Conservation (phyloP, 2,113 vertebrate species). For the Lanius collurio region DNA sequence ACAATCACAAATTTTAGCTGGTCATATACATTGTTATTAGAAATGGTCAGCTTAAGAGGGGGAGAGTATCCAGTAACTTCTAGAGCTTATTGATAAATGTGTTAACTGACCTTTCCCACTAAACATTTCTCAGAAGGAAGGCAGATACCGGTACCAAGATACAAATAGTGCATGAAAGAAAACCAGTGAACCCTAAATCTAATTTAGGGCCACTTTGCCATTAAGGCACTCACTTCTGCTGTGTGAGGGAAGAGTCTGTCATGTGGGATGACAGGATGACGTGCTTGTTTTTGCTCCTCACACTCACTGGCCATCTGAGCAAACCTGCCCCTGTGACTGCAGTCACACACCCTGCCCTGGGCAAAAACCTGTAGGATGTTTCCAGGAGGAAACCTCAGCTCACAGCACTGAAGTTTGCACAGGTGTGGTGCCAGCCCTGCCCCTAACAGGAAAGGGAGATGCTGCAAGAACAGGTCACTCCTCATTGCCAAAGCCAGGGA, state of each 20-base stretch:
- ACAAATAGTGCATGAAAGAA: not conserved
- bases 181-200: not conserved
- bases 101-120: not conserved
- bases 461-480: not conserved
- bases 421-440: not conserved
- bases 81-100: not conserved
- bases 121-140: slow-evolving; percentile 2
- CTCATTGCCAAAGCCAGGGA: not conserved
- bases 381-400: not conserved
- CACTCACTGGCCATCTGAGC: not conserved
- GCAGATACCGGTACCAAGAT: not conserved
- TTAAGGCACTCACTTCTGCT: not conserved
- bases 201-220: slow-evolving; percentile 15
- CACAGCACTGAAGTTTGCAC: not conserved
- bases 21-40: not conserved
- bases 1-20: not conserved
- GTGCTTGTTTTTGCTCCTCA: not conserved
- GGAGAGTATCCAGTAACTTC: not conserved
- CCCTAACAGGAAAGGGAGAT: not conserved
- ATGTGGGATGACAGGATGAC: not conserved
- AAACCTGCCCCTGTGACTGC: not conserved
- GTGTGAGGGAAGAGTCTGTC: not conserved
- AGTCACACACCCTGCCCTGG: not conserved
- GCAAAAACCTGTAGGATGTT: not conserved
- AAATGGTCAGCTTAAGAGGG: not conserved